Base-by-base conservation (phyloP, 2,888 invertebrate genomes). In the Pollenia labialis region DNA sequence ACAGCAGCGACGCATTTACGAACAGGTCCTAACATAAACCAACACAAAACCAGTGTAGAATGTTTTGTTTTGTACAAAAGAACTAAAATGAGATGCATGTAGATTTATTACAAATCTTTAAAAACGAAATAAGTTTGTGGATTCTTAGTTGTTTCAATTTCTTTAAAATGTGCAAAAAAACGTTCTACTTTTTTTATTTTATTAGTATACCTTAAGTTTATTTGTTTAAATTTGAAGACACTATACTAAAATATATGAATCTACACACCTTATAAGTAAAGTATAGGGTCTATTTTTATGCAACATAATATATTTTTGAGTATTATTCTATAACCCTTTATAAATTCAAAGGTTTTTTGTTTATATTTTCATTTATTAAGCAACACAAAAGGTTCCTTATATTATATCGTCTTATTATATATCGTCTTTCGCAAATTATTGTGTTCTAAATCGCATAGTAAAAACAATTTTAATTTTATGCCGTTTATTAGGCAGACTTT, bases 221-320 rank as follows among this genome's bases (percentile, higher is more conserved):
- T 11, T 56, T 64, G 18, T 44, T 11, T 62, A 44, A 56, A 56
- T 56, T 56, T 23, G 11, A 4, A 11, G 56, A 56, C 23, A 23
- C 16, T 10, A 23, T 12, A 56, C 9, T 18, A 54, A 56, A 56
- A 56, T 16, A 12, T 18, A 16, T 10, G 54, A 18, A 18, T 54
- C 54, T 54, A 10, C 9, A 14, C 18, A 16, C 46, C 6, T n/a
- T 42, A 40, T 4, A n/a, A 54, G 16, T 7, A 23, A 23, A 58
- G 9, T 16, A 32, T 32, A 75, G 81, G 87, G 81, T 83, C 71
- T 74, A 85, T 85, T 85, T 87, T 85, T 85, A 88, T 88, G 88
- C 88, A 87, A 87, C 79, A 85, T 75, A 64, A 42, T 50, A 11
- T n/a, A 56, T 75, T 18, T 48, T 62, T 62, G 14, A 7, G 2